phyloP scores from a whole-genome alignment of 1,140 invertebrate genomes.

The Bombus picipes region DNA sequence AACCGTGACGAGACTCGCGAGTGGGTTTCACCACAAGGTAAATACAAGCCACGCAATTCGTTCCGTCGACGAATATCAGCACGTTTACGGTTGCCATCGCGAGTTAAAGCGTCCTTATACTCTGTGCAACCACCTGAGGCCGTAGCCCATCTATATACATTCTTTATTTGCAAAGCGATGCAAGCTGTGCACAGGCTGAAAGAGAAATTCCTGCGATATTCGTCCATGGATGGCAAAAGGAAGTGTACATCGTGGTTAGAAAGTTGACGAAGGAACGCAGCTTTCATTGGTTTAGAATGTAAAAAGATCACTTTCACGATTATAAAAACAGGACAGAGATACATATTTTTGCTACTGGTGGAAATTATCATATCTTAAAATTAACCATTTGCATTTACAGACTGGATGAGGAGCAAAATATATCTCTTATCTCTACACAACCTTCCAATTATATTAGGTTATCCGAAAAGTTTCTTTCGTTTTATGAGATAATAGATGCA shows the following conservation, averaged over 20 bases:
- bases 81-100: constrained; percentile 52
- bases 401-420: too few species aligned
- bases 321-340: too few species aligned
- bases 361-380: too few species aligned
- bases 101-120: constrained; percentile 10
- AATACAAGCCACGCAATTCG: constrained; percentile 54
- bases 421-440: too few species aligned
- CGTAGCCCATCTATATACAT: constrained; percentile 8
- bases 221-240: too few species aligned
- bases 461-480: too few species aligned
- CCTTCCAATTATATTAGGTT: too few species aligned
- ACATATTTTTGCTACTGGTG: too few species aligned
- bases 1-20: constrained; percentile 56
- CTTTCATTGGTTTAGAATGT: too few species aligned
- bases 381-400: too few species aligned
- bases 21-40: constrained; percentile 28
- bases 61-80: constrained; percentile 56
- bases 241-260: background rate
- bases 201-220: background rate
- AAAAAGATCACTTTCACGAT: too few species aligned
- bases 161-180: constrained; percentile 16
- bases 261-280: background rate
- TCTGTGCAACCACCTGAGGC: constrained; percentile 10
- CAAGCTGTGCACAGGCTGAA: background rate
- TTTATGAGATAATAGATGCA: too few species aligned